phyloP scores from a whole-genome alignment of 1,140 invertebrate genomes.

The Drosophila ananassae region DNA sequence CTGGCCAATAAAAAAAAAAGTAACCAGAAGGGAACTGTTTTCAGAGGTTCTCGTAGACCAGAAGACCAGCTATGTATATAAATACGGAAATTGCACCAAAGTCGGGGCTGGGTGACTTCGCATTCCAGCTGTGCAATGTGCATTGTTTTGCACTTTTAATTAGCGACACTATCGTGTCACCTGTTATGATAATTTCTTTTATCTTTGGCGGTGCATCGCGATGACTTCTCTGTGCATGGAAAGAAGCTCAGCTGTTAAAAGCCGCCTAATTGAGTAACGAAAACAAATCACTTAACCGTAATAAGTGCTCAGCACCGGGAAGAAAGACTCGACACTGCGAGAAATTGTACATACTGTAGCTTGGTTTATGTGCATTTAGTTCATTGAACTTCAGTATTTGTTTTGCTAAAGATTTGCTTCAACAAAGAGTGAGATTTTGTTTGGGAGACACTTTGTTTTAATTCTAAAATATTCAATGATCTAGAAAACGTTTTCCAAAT shows the following conservation, averaged over 20 bases:
- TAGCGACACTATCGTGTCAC: conserved; percentile 5
- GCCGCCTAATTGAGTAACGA: conserved; percentile 47
- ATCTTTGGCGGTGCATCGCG: background rate
- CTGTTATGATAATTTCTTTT: background rate
- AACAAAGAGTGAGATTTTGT: no score
- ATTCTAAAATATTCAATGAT: no score
- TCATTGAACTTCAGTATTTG: background rate
- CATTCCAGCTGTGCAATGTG: background rate
- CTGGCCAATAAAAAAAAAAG: background rate
- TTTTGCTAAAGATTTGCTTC: background rate
- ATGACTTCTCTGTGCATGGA: background rate
- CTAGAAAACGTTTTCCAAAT: background rate
- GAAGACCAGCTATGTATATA: background rate
- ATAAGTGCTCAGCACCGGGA: conserved; percentile 1
- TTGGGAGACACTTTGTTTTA: no score
- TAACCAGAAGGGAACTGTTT: conserved; percentile 2
- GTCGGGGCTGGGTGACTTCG: background rate
- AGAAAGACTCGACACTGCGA: background rate
- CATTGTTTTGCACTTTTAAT: conserved; percentile 29
- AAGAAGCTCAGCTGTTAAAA: conserved; percentile 13
- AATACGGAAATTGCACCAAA: background rate
- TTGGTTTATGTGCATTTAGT: background rate
- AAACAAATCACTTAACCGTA: conserved; percentile 70
- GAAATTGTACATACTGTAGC: background rate
- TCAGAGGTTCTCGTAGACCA: background rate